These are phyloP conservation scores for Hyles lineata DNA, from an alignment of 2,888 invertebrate genomes.

Conservation along the genomic window DNA sequence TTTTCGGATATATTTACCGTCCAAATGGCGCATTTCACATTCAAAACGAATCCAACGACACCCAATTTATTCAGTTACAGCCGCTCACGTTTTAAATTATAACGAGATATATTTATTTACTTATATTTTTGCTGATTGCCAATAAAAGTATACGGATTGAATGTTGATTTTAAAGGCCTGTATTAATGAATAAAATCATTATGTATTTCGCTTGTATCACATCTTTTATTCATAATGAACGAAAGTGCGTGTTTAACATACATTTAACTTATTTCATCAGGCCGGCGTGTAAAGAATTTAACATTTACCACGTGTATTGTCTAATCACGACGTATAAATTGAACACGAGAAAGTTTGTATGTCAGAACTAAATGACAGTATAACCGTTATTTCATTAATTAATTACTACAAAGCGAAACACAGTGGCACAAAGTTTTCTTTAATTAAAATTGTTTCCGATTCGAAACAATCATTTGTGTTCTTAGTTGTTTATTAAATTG, in stretches of 20 bases:
- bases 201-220: background rate
- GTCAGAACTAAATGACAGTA: conserved; percentile 17
- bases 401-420: conserved; percentile 21
- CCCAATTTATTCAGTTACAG: conserved; percentile 12
- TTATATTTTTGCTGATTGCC: background rate
- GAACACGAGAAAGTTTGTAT: conserved; percentile 5
- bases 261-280: background rate
- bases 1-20: conserved; percentile 19
- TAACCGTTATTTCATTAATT: conserved; percentile 25
- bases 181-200: background rate
- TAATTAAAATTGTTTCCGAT: conserved; percentile 30
- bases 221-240: background rate
- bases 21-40: conserved; percentile 25
- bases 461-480: conserved; percentile 5
- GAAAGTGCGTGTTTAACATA: background rate
- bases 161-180: background rate
- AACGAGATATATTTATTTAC: conserved; percentile 6
- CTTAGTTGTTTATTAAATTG: background rate
- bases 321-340: background rate
- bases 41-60: conserved; percentile 17
- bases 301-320: conserved; percentile 1
- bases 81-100: background rate
- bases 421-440: conserved; percentile 20
- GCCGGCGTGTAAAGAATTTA: background rate
- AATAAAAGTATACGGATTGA: background rate